Evolutionary conservation across 2,113 vertebrate species (phyloP).

Genomic region (Marmota monax): DNA sequence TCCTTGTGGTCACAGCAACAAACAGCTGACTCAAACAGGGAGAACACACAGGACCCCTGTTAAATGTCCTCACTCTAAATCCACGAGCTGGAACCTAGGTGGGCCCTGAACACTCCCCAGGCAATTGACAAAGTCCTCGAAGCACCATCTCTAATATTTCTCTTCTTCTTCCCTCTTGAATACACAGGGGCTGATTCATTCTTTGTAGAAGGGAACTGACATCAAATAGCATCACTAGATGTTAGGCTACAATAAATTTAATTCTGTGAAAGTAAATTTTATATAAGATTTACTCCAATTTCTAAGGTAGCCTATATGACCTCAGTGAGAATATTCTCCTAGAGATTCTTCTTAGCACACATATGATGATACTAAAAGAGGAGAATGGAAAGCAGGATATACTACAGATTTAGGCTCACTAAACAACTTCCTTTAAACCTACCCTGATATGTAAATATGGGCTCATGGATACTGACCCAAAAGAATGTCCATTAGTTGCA

Average conservation of each 20-base stretch:
- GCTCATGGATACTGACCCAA: background rate
- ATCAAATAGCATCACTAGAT: background rate
- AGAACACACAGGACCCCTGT: background rate
- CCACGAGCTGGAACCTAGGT: background rate
- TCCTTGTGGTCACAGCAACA: too few species aligned
- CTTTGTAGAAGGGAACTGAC: conserved; percentile 28
- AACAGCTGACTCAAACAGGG: background rate
- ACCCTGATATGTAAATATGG: background rate
- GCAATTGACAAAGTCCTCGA: background rate
- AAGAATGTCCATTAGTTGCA: background rate
- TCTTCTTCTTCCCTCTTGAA: background rate
- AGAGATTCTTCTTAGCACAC: background rate
- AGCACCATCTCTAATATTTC: background rate
- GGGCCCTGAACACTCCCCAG: background rate
- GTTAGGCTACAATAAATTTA: conserved; percentile 44
- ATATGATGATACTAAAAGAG: background rate
- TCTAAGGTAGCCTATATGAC: background rate
- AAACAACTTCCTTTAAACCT: conserved; percentile 24
- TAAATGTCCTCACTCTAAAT: background rate
- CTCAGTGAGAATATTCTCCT: background rate
- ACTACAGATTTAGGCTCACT: conserved; percentile 3
- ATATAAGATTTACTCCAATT: background rate
- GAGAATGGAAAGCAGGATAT: background rate
- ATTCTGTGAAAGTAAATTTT: conserved; percentile 47
- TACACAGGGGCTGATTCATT: background rate